Base-by-base conservation (phyloP, 2,888 invertebrate species). In the Operophtera brumata region DNA sequence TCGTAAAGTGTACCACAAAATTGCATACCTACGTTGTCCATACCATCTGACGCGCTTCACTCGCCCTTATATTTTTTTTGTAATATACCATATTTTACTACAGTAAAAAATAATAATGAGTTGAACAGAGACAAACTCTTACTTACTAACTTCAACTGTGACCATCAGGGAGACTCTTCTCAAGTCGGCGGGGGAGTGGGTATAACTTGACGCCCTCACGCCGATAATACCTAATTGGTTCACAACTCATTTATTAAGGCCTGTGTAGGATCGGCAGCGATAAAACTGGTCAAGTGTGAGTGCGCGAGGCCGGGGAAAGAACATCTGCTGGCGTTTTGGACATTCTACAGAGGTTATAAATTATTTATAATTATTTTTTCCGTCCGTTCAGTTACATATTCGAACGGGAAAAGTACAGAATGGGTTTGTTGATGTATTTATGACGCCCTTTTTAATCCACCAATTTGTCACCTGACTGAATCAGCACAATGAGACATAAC, bases 171-270 rank as follows among this genome's bases (percentile, higher is more conserved):
- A 9, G 7, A 9, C 9, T 30, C 8, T 30, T 9, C 30, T 8
- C 30, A 0, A 9, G 8, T 30, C 5, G 30, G 7, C 9, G 30
- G 7, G 1, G 6, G 30, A 30, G 30, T 7, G 8, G 30, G 30
- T 30, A 30, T 7, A 9, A 30, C 9, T 20, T 20, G 2, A 20
- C 20, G 20, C 20, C 20, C 20, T 20, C 40, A 37, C 49, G 45
- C 49, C 52, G 47, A 45, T 59, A 53, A 55, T 53, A 14, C 36
- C 44, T 59, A 57, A 59, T 59, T 52, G 48, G 46, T 43, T 54
- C 47, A 35, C 54, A 54, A 44, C 53, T 59, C 46, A 57, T 57
- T 57, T 49, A 55, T 49, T 41, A 46, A 57, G 49, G 45, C 46
- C 50, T 44, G 46, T 14, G 25, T 28, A 20, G 20, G 35, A 56